Evolutionary conservation across 2,888 invertebrate genomes (phyloP), one percentile per base, ranked within the genome.

Genomic region (Bellardia bayeri): DNA sequence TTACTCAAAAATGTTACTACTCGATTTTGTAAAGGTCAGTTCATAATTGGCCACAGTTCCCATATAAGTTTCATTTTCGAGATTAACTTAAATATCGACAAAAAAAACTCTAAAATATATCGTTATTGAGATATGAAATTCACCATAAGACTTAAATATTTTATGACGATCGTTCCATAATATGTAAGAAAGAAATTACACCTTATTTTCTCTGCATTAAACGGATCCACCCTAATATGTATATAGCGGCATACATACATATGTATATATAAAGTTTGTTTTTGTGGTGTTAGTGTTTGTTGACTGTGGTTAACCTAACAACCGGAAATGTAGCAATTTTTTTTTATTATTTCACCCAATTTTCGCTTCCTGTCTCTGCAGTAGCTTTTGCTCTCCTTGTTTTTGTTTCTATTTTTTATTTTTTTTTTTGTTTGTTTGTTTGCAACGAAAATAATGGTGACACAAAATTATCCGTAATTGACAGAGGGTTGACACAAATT

Each of bases 401-500:
- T 23, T 49, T 37, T 1, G 33, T 2, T 51, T 49, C 7, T 33
- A 16, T 8, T 30, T 45, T 45, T 66, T 23, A 23, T 6, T 66
- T 8, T 0, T 37, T 37, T n/a, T 40, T n/a, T 68, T 42, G 42
- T 45, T 23, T 23, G 23, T 23, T 23, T 23, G 23, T 23, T 76
- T 16, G 51, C 63, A 63, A 49, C 51, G 51, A 56, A n/a, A 54
- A 56, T 11, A 64, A 49, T 58, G 58, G 40, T 66, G 66, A 45
- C 56, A 74, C n/a, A 66, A 74, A 74, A 82, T 74, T 74, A 66
- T 49, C 49, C 23, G 37, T 49, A 74, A 74, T 74, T 74, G 74
- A n/a, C 56, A 74, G 23, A 66, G 16, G 69, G 58, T 58, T 82
- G 74, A 74, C 82, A 66, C 45, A 49, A 45, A 23, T 74, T 63